Evolutionary conservation across 2,113 vertebrate genomes (phyloP).

Genomic region (Willisornis vidua): DNA sequence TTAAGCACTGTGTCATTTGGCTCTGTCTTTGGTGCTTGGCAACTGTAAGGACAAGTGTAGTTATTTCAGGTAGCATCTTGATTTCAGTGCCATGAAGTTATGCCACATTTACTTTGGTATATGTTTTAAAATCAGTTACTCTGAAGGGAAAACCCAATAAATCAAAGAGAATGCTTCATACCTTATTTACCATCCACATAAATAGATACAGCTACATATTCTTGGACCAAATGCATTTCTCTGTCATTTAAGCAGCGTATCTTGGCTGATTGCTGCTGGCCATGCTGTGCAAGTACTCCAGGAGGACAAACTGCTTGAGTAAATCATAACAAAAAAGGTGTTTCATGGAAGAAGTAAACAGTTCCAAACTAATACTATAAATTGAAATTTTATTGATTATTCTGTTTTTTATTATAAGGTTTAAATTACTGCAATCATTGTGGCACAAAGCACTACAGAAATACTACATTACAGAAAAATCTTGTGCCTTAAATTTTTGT

Average conservation of each 20-base stretch:
- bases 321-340: slow-evolving; percentile 59
- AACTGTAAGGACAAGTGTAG: background rate
- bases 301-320: slow-evolving; percentile 11
- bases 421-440: slow-evolving; percentile 71
- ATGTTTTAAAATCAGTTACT: slow-evolving; percentile 1
- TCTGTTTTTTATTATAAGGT: slow-evolving; percentile 53
- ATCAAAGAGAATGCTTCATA: background rate
- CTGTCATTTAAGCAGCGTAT: background rate
- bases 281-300: background rate
- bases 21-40: background rate
- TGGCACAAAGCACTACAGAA: slow-evolving; percentile 47
- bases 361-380: slow-evolving; percentile 62
- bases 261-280: background rate
- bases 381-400: slow-evolving; percentile 67
- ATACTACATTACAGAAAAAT: slow-evolving; percentile 49
- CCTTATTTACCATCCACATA: background rate
- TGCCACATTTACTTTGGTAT: background rate
- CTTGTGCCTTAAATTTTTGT: slow-evolving; percentile 34
- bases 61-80: background rate
- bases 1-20: background rate
- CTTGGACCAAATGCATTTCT: background rate
- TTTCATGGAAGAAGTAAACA: slow-evolving; percentile 57
- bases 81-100: background rate
- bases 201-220: background rate
- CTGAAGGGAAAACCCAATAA: background rate